Base-by-base conservation (phyloP, 2,888 invertebrate genomes). In the Zonitis immaculata region DNA sequence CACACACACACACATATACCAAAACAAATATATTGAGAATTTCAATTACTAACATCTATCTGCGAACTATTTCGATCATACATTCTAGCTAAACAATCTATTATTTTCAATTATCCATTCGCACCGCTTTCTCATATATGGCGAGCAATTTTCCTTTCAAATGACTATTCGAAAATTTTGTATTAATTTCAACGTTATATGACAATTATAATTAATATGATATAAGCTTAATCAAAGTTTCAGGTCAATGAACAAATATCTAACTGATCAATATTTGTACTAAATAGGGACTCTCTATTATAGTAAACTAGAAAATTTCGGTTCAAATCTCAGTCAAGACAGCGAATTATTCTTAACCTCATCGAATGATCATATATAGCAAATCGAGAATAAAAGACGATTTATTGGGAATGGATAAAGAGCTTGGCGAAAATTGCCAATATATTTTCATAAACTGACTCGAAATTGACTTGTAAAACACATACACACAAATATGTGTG, bases 391-490 rank as follows among this genome's bases (percentile, higher is more conserved):
- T n/a, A n/a, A n/a, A n/a, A n/a, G n/a, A n/a, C n/a, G n/a, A n/a
- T n/a, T n/a, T n/a, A n/a, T n/a, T n/a, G n/a, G 0, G 39, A 2
- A 6, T 20, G 39, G 18, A 11, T 6, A 16, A 16, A 3, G 8
- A 9, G 35, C 20, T 8, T 57, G 63, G 55, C 53, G 55, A 62
- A 63, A 60, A 60, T 58, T 58, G 58, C 39, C 35, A 9, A 39
- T 63, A 66, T 63, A 64, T 67, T 66, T 63, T 67, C 66, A 60
- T 67, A 68, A 69, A 70, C 66, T 65, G 65, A 64, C 60, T 63
- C 62, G 56, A 66, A 69, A 70, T 69, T 69, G 69, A 69, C 67
- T 68, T 65, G 69, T 67, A n/a, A n/a, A n/a, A 67, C 67, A 69
- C 66, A 39, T n/a, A 11, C 39, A 39, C 39, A 39, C n/a, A 39